Evolutionary conservation across 1,140 invertebrate species (phyloP).

Genomic region (Cherax destructor): DNA sequence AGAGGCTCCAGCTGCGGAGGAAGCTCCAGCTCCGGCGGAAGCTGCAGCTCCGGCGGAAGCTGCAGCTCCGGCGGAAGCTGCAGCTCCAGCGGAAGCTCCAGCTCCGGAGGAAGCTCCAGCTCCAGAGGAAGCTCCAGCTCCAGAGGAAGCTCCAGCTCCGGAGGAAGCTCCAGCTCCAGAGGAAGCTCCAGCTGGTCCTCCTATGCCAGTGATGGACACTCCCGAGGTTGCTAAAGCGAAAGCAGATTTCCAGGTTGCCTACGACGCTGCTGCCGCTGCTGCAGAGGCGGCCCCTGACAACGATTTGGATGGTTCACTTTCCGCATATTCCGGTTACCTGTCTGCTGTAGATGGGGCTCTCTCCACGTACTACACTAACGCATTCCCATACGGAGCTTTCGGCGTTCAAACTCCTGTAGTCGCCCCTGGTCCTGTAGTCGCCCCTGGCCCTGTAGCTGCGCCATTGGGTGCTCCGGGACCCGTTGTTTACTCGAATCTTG

Average conservation of each 20-base stretch:
- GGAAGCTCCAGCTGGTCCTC: not conserved
- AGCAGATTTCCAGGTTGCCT: constrained; percentile 50
- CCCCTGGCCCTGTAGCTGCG: too few relatives aligned
- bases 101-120: too few relatives aligned
- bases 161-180: not conserved
- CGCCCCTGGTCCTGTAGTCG: too few relatives aligned
- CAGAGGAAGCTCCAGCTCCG: too few relatives aligned
- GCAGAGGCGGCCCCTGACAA: constrained; percentile 67
- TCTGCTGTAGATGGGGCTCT: constrained; percentile 15
- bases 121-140: too few relatives aligned
- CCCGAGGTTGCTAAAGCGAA: not conserved
- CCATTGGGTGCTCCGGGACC: not conserved
- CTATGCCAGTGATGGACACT: not conserved
- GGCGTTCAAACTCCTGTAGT: not conserved
- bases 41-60: not conserved
- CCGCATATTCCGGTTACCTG: constrained; percentile 6
- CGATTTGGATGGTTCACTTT: constrained; percentile 38
- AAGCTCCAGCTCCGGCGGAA: not conserved
- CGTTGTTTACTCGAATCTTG: not conserved
- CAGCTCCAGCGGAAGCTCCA: too few relatives aligned
- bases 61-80: not conserved
- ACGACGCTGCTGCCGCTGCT: constrained; percentile 48
- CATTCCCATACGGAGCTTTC: not conserved
- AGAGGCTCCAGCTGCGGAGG: not conserved
- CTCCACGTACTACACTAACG: constrained; percentile 6